Evolutionary conservation across 2,113 vertebrate species (phyloP).

Genomic region (Ia io): DNA sequence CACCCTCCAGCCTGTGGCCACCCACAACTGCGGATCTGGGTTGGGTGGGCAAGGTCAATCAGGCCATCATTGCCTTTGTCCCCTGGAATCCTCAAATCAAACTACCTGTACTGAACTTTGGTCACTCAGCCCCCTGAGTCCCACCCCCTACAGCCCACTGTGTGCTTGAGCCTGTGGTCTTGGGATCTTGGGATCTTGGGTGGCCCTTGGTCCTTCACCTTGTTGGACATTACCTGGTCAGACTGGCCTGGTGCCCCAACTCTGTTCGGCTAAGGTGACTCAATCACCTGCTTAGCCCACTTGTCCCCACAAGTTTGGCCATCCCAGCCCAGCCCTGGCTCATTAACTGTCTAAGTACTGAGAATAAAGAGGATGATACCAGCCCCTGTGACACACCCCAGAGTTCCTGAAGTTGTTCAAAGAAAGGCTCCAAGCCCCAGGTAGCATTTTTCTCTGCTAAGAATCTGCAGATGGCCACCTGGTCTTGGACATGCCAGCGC

Average conservation of each 20-base stretch:
- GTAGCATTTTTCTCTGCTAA: not conserved
- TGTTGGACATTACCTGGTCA: not conserved
- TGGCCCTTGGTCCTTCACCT: not conserved
- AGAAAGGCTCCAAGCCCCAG: not conserved
- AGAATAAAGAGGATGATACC: not conserved
- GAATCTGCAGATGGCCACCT: not conserved
- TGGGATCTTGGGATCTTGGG: not conserved
- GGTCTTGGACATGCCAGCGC: not conserved
- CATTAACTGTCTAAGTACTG: not conserved
- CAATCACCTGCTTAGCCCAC: not conserved
- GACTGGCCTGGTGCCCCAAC: not conserved
- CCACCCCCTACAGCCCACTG: not conserved
- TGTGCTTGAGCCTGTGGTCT: not conserved
- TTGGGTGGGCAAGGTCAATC: not conserved
- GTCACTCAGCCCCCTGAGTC: not conserved
- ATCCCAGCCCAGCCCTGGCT: not conserved
- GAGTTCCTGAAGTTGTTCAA: not conserved
- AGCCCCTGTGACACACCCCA: not conserved
- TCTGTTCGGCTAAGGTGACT: not conserved
- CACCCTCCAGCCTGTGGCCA: fast-evolving
- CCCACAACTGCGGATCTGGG: not conserved
- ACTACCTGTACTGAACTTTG: not conserved
- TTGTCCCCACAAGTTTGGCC: not conserved
- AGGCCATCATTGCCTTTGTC: not conserved
- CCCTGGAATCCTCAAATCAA: fast-evolving